Base-by-base conservation (phyloP, 2,113 vertebrate species). In the Gadus chalcogrammus region DNA sequence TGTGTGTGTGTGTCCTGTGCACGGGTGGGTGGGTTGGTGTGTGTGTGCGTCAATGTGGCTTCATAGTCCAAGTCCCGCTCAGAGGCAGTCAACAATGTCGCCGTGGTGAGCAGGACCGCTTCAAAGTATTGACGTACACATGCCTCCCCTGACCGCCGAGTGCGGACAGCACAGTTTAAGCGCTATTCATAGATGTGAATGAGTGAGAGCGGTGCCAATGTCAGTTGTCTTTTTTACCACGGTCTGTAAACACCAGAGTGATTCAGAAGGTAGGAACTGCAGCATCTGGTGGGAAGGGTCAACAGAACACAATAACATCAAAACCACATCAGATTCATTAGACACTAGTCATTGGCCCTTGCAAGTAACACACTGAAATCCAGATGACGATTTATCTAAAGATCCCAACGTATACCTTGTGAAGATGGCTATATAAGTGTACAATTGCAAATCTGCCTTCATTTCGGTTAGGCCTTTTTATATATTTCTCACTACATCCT, bases 141-240 rank as follows among this genome's bases (percentile, higher is more conserved):
- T 87, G 85, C 86, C 86, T 89, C 58, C 67, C 59, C 84, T 90
- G 87, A 91, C 90, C 89, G 78, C 90, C 90, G 71, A 87, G 87
- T 87, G 85, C 75, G 80, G 80, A 88, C 56, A 68, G 82, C 84
- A 81, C 79, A 86, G 76, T 88, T 88, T 84, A 76, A 79, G 76
- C 86, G 85, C 89, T 91, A 91, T 90, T 91, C 89, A 88, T 90
- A 90, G 87, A 83, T 71, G 81, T 85, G 90, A 90, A 90, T 90
- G 90, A 91, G 87, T 72, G 88, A 87, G 82, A 72, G 56, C 52
- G 35, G 58, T 87, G 88, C 88, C 86, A 87, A 79, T 78, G 67
- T 75, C 84, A 65, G 79, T 82, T 76, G 2, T 48, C 12, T 48
- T 48, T 48, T 88, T 84, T 84, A 82, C 77, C 88, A 79, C 72